A percentile compares a stretch with the other conserved stretches of the same genome.
Evolutionary conservation across 2,888 invertebrate species (phyloP).

Genomic region (Danaus chrysippus): DNA sequence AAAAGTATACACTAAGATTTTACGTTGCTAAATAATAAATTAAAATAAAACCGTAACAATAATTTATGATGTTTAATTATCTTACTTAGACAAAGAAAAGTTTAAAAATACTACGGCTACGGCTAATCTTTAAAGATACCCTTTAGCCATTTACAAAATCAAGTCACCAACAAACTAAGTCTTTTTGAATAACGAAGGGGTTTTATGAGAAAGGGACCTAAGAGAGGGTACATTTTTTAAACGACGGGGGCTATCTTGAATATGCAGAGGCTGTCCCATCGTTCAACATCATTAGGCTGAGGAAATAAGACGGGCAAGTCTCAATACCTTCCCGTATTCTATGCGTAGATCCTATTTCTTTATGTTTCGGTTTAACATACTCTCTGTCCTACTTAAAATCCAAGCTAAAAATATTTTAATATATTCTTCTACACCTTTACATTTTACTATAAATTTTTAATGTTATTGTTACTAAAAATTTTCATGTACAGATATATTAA

Average conservation of each 20-base stretch:
- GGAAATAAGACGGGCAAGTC: constrained; percentile 49
- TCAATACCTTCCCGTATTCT: constrained; percentile 48
- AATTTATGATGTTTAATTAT: too few species aligned
- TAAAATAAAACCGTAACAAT: too few species aligned
- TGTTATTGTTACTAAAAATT: too few species aligned
- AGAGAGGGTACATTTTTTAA: constrained; percentile 68
- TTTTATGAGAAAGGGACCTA: constrained; percentile 60
- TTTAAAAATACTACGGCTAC: background rate
- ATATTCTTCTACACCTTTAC: too few species aligned
- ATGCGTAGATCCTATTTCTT: constrained; percentile 18
- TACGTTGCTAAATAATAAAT: too few species aligned
- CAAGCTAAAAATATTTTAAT: too few species aligned
- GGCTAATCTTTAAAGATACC: background rate
- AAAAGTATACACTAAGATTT: too few species aligned
- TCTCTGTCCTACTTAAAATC: too few species aligned
- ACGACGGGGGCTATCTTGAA: constrained; percentile 66
- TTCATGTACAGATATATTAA: too few species aligned
- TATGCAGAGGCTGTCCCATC: constrained; percentile 64
- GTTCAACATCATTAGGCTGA: constrained; percentile 70
- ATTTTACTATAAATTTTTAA: too few species aligned
- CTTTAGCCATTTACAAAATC: constrained; percentile 1
- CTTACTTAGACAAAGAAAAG: too few species aligned
- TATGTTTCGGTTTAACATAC: constrained; percentile 6
- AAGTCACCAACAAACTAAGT: constrained; percentile 50
- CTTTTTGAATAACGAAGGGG: constrained; percentile 70